Base-by-base conservation (phyloP, 2,888 invertebrate species). In the Macaria liturata region DNA sequence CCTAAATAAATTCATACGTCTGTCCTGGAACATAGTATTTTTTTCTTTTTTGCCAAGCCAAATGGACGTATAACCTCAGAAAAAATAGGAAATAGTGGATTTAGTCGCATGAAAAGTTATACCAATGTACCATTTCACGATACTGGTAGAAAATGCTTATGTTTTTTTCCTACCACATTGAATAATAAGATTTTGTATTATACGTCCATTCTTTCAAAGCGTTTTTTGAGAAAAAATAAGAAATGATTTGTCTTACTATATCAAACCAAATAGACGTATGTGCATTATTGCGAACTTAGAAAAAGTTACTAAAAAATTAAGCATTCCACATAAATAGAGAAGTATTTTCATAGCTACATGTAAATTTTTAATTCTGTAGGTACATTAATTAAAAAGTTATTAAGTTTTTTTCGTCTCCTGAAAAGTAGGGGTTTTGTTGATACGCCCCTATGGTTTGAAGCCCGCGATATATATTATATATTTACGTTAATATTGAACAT, bases 1-100 rank as follows among this genome's bases (percentile, higher is more conserved):
- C 39, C 39, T 39, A 39, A 39, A 39, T 39, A 39, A 39, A 39
- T 39, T 39, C 39, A 39, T 39, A 39, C 39, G 39, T 39, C 39
- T 39, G 39, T 39, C 39, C 39, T 39, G 39, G 39, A 39, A 39
- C 39, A 39, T 39, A 39, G 39, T 39, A 39, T 39, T 39, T 39
- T 39, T 39, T 39, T 39, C 39, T 39, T 39, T 39, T 39, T 39
- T 39, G 39, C 39, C 39, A 39, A 39, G 39, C 39, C 39, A 39
- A 39, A 39, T 39, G 39, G 39, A 39, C 39, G 39, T 39, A 39
- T 39, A 39, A 39, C 39, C 39, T 7, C 39, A 2, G 39, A 39
- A 39, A 39, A 39, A 39, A 39, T 39, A 39, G 39, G 39, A 39
- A 39, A 39, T 39, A 39, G 39, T 39, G 39, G 39, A 39, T 39